Evolutionary conservation across 2,888 invertebrate species (phyloP).

Genomic region (Hedya salicella): DNA sequence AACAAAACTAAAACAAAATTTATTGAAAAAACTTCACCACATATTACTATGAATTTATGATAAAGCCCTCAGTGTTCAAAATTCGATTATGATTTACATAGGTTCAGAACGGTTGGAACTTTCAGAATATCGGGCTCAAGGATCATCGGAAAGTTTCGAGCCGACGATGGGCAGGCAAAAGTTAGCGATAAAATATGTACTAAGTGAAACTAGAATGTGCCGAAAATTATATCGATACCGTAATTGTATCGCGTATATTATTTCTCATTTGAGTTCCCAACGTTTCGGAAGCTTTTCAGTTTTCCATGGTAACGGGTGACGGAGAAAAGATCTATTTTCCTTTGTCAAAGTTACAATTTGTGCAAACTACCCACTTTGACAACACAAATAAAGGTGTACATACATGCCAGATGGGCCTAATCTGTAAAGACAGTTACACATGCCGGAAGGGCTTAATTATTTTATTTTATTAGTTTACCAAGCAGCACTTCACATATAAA

Average conservation of each 20-base stretch:
- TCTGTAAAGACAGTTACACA: no score
- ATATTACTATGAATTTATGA: conserved; percentile 21
- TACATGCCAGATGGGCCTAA: no score
- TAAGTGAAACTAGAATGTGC: conserved; percentile 3
- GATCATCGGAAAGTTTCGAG: conserved; percentile 27
- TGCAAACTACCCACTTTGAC: no score
- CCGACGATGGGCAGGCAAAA: conserved; percentile 11
- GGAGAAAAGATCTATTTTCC: no score
- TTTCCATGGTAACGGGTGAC: no score
- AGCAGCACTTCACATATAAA: no score
- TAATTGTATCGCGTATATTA: background rate
- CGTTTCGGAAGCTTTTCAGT: no score
- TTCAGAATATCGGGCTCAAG: conserved; percentile 20
- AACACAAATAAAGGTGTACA: no score
- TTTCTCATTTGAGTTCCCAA: no score
- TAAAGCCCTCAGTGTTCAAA: conserved; percentile 25
- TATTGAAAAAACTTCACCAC: background rate
- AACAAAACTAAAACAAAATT: background rate
- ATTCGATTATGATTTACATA: conserved; percentile 35
- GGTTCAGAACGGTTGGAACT: conserved; percentile 23
- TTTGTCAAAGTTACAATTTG: no score
- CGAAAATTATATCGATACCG: background rate
- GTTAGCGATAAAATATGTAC: conserved; percentile 11
- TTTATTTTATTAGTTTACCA: no score
- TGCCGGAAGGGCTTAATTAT: no score